These are phyloP conservation scores for Acleris literana DNA, from an alignment of 2,888 invertebrate species.

Conservation along the genomic window DNA sequence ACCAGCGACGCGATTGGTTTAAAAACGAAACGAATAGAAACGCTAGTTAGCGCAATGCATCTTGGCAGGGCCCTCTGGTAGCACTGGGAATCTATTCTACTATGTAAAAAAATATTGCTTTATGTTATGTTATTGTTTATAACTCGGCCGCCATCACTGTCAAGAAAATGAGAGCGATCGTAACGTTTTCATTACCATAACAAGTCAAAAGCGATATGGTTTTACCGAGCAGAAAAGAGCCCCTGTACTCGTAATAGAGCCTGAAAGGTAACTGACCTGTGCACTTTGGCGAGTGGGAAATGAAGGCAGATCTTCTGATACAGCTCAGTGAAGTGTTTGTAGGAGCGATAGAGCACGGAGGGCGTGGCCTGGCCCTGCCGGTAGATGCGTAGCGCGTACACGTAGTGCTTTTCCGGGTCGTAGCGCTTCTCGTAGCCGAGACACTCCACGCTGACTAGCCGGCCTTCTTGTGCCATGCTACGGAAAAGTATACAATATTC, in stretches of 20 bases:
- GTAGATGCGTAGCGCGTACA: conserved; percentile 93
- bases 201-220: too few relatives aligned
- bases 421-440: conserved; percentile 97
- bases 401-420: conserved; percentile 98
- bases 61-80: too few relatives aligned
- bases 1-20: too few relatives aligned
- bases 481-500: conserved; percentile 6
- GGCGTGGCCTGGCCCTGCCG: conserved; percentile 94
- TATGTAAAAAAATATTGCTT: too few relatives aligned
- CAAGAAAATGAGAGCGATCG: too few relatives aligned
- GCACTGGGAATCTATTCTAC: too few relatives aligned
- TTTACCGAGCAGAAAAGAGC: too few relatives aligned
- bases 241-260: conserved; percentile 86
- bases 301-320: conserved; percentile 96
- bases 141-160: too few relatives aligned
- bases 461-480: conserved; percentile 95
- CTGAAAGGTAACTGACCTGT: conserved; percentile 86
- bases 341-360: conserved; percentile 95
- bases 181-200: too few relatives aligned
- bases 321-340: conserved; percentile 98
- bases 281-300: conserved; percentile 95
- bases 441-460: conserved; percentile 92
- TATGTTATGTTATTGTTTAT: too few relatives aligned
- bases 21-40: too few relatives aligned
- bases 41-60: too few relatives aligned